phyloP scores from a whole-genome alignment of 1,140 invertebrate genomes.

The Goniozus legneri region DNA sequence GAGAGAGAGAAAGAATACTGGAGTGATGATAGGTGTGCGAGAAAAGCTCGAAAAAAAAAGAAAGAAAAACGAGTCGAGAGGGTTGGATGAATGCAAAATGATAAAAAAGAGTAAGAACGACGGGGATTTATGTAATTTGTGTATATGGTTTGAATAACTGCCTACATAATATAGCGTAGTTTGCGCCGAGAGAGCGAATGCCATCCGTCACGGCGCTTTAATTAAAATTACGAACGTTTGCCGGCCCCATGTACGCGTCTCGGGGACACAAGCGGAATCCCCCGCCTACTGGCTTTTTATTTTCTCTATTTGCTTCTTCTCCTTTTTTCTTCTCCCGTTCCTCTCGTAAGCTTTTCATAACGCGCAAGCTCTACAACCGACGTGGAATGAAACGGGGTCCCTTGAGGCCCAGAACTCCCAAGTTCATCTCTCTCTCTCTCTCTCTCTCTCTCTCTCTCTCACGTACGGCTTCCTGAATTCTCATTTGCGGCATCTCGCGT shows the following conservation, averaged over 20 bases:
- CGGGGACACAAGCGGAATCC: no score
- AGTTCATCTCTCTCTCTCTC: neutral
- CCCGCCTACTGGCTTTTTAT: neutral
- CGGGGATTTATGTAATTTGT: slow-evolving; percentile 47
- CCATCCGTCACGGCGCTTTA: slow-evolving; percentile 45
- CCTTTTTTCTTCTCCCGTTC: neutral
- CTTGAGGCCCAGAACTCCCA: neutral
- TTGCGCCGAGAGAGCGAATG: slow-evolving; percentile 33
- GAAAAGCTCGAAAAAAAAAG: slow-evolving; percentile 1
- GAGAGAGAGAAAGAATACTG: slow-evolving; percentile 11
- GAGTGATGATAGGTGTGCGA: slow-evolving; percentile 2
- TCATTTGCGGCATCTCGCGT: slow-evolving; percentile 45
- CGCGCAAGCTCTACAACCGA: no score
- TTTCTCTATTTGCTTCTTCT: neutral
- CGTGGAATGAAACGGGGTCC: no score
- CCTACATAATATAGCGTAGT: slow-evolving; percentile 32
- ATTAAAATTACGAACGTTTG: slow-evolving; percentile 53
- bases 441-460: slow-evolving; percentile 9
- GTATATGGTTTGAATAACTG: slow-evolving; percentile 49
- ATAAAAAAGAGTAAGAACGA: slow-evolving; percentile 16
- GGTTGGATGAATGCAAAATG: slow-evolving; percentile 3
- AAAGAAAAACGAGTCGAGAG: slow-evolving; percentile 1
- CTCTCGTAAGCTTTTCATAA: no score
- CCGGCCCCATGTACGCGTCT: no score
- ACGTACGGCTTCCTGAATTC: slow-evolving; percentile 10